Conservation (phyloP, 2,888 invertebrate species). For the Polydrusus pterygomalis region DNA sequence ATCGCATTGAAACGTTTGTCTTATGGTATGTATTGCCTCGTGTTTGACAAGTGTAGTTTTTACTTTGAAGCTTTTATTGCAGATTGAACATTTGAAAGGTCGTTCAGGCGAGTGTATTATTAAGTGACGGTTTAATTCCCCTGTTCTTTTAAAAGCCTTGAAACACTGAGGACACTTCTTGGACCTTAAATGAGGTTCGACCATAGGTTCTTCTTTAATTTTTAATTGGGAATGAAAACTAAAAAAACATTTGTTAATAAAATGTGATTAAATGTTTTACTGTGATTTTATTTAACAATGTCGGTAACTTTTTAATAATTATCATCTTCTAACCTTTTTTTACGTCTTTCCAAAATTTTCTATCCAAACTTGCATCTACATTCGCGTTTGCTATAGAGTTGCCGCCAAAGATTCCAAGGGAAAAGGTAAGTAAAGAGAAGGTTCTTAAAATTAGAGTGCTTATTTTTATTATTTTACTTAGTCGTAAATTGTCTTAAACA, state of each 20-base stretch:
- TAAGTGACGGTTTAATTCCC: constrained; percentile 17
- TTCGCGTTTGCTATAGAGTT: too few species aligned
- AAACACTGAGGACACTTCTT: constrained; percentile 12
- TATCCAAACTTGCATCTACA: too few species aligned
- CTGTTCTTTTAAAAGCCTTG: constrained; percentile 20
- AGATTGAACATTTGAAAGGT: constrained; percentile 68
- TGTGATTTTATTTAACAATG: too few species aligned
- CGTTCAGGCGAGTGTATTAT: constrained; percentile 27
- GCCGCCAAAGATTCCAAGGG: too few species aligned
- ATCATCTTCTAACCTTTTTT: too few species aligned
- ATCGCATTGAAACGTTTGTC: constrained; percentile 68
- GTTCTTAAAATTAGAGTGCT: too few species aligned
- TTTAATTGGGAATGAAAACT: background rate
- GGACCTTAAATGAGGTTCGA: background rate
- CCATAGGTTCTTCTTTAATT: constrained; percentile 14
- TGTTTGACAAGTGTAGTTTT: constrained; percentile 60
- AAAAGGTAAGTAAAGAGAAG: too few species aligned
- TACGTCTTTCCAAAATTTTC: too few species aligned
- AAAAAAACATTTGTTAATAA: constrained; percentile 4
- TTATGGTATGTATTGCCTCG: constrained; percentile 35
- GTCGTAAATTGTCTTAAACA: too few species aligned
- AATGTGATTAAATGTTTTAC: background rate
- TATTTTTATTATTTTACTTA: too few species aligned
- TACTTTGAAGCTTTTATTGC: constrained; percentile 67
- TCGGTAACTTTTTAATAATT: too few species aligned